Conservation (phyloP, 1,140 invertebrate genomes). For the Melitaea cinxia region DNA sequence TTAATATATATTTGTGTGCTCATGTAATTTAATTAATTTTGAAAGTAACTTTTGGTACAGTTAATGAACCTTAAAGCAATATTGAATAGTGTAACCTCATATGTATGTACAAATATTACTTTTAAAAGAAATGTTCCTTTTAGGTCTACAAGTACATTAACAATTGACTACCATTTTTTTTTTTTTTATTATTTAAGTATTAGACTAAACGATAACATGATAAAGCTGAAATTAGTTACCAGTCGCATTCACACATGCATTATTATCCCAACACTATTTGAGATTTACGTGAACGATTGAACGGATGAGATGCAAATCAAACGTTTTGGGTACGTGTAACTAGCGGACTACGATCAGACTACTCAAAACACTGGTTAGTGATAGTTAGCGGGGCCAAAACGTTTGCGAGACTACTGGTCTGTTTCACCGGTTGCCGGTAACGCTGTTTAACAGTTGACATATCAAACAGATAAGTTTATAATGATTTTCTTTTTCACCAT, state of each 20-base stretch:
- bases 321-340: slow-evolving; percentile 22
- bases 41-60: no score
- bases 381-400: slow-evolving; percentile 18
- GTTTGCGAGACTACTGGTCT: slow-evolving; percentile 10
- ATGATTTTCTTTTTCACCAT: no score
- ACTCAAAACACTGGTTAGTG: background rate
- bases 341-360: background rate
- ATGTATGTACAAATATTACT: no score
- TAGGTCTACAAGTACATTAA: no score
- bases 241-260: slow-evolving; percentile 8
- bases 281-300: background rate
- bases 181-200: background rate
- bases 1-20: no score
- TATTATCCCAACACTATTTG: slow-evolving; percentile 8
- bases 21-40: no score
- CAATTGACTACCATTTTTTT: no score
- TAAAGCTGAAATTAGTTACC: background rate
- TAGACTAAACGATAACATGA: background rate
- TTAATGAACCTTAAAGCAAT: no score
- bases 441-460: no score
- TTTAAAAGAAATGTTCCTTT: no score
- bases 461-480: no score
- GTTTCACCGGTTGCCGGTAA: slow-evolving; percentile 3
- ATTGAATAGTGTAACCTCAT: no score
- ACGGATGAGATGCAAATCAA: slow-evolving; percentile 9